Evolutionary conservation across 2,888 invertebrate genomes (phyloP), one percentile per base, ranked within the genome.

Genomic region (Drosophila eohydei): DNA sequence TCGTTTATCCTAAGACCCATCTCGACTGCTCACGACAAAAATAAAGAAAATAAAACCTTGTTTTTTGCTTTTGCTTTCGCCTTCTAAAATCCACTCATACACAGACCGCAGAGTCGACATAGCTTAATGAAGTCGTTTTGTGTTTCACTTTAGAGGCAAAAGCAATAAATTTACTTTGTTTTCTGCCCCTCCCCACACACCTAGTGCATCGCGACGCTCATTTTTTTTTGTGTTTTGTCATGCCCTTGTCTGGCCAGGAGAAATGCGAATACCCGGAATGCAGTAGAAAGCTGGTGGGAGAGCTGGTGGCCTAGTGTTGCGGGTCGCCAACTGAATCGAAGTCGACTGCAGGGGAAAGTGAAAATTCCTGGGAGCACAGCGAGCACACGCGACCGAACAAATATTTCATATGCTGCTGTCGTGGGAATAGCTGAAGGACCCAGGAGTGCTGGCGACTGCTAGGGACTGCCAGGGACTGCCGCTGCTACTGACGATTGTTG

Each of bases 81-180:
- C 52, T 14, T 34, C 34, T 41, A 40, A 57, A 43, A 44, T 32
- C 46, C 54, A 59, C 28, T 38, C 55, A 34, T 40, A 68, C 67
- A 59, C 16, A 34, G 61, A 64, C 71, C 73, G 38, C 57, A 69
- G 52, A 71, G 66, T 72, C 80, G 81, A 86, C 84, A 89, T 87
- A 76, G 82, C 85, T 84, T 89, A 89, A 85, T 89, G 89, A 85
- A 83, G 84, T 89, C 89, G 82, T 84, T 85, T 89, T 87, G 82
- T 87, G 82, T 87, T 85, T 85, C 80, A 81, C 87, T 81, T 83
- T 80, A 78, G 71, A 81, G 72, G 78, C 71, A 71, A 80, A 71
- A 74, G 89, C 85, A 87, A 85, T 85, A 85, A 88, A 85, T 85
- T 89, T 73, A 81, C 74, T 78, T 78, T 78, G 41, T 64, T 60